phyloP scores from a whole-genome alignment of 2,888 invertebrate species.

The Apodemia zela region DNA sequence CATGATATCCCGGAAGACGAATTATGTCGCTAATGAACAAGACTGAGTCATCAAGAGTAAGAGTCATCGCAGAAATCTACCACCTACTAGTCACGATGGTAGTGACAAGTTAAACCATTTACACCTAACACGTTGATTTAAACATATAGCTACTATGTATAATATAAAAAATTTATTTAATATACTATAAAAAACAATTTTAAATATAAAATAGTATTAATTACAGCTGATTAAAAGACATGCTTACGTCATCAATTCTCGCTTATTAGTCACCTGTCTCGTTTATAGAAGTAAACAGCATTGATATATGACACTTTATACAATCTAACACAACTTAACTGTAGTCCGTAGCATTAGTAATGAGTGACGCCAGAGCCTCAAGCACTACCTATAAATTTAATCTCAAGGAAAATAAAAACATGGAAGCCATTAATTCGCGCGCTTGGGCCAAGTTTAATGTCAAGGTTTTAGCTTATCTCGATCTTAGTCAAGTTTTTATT shows the following conservation, averaged over 20 bases:
- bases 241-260: constrained; percentile 53
- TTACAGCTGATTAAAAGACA: constrained; percentile 29
- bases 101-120: too few species aligned
- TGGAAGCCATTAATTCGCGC: constrained; percentile 80
- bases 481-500: constrained; percentile 73
- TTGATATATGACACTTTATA: constrained; percentile 74
- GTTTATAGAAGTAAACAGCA: constrained; percentile 55
- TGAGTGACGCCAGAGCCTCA: constrained; percentile 69
- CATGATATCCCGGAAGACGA: too few species aligned
- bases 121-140: background rate
- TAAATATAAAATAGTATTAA: constrained; percentile 12
- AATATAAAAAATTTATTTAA: background rate
- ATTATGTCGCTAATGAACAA: too few species aligned
- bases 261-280: constrained; percentile 57
- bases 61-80: background rate
- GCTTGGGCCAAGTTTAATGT: constrained; percentile 79
- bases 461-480: constrained; percentile 77
- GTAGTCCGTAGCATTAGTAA: constrained; percentile 67
- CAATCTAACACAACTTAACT: constrained; percentile 69
- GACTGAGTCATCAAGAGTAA: too few species aligned
- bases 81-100: background rate
- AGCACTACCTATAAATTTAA: constrained; percentile 75
- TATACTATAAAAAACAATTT: background rate
- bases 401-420: constrained; percentile 80
- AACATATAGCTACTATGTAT: background rate